These are phyloP conservation scores for Formicarius rufipectus DNA, from an alignment of 2,113 vertebrate species.

Conservation along the genomic window DNA sequence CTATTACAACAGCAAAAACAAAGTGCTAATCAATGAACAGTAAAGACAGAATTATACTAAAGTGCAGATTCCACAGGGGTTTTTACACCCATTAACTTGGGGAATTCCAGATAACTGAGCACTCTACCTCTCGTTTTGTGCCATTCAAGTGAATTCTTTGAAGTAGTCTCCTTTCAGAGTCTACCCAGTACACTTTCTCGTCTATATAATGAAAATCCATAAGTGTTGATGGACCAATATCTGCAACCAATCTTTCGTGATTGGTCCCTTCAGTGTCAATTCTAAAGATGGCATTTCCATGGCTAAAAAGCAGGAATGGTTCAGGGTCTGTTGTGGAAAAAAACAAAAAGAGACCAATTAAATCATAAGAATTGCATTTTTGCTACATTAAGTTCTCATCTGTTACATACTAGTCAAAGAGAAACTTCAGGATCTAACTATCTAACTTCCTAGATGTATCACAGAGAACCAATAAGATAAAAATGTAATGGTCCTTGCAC, in stretches of 20 bases:
- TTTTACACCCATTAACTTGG: not conserved
- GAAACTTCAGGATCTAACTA: not conserved
- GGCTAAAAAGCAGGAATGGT: constrained; percentile 87
- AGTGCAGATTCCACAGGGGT: not conserved
- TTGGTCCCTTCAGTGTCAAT: constrained; percentile 84
- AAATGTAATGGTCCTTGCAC: not conserved
- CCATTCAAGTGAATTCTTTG: constrained; percentile 81
- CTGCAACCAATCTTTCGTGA: constrained; percentile 73
- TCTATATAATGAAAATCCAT: constrained; percentile 85
- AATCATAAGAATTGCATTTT: not conserved
- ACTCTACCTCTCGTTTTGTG: constrained; percentile 83
- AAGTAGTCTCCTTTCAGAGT: constrained; percentile 78
- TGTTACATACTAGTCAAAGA: not conserved
- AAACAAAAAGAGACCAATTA: not conserved
- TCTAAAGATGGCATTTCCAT: constrained; percentile 83
- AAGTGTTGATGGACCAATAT: constrained; percentile 75
- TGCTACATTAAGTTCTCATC: not conserved
- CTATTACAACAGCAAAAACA: not conserved
- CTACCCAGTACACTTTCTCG: constrained; percentile 87
- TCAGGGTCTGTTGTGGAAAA: constrained; percentile 71
- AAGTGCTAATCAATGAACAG: not conserved
- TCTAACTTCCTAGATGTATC: not conserved
- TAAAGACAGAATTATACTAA: not conserved
- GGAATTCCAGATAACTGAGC: not conserved
- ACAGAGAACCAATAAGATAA: not conserved